Evolutionary conservation across 2,797 vertebrate species (phyloP), one percentile per base, ranked within the genome.

Genomic region (Fundulus diaphanus): DNA sequence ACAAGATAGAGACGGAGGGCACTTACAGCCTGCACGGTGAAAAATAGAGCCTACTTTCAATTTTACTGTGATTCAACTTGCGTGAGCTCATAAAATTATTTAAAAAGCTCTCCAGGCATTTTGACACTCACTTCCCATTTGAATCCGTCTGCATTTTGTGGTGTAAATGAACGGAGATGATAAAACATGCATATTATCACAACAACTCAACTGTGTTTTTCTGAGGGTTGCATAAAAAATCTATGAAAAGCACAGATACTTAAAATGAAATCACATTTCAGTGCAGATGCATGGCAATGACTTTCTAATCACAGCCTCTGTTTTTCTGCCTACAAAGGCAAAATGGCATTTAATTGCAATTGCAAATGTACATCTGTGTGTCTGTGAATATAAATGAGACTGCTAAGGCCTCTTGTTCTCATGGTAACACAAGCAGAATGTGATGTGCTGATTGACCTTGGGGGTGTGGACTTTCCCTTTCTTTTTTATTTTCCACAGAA

Each of bases 341-440:
- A 92, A 91, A 92, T 89, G 80, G 72, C 87, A 92, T 91, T 92
- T 94, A 94, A 94, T 92, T 93, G 88, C 83, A 77, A 82, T 83
- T 86, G 88, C 89, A 87, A 92, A 92, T 91, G 88, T 92, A 93
- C 90, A 93, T 93, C 82, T 90, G 85, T 90, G 89, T 91, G 90
- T 90, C 90, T 91, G 85, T 91, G 93, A 93, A 94, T 94, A 89
- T 92, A 81, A 94, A 93, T 93, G 82, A 92, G 90, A 84, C 81
- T 80, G 83, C 82, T 8, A 35, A 40, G 88, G 85, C 82, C 84
- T 85, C 90, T 91, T 92, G 93, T 94, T 94, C 93, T 93, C 93
- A 93, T 94, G 93, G 93, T 93, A 93, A 94, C 93, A 92, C 90
- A 80, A 91, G 87, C 77, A 82, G 90, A 82, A 92, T 89, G 88